Evolutionary conservation across 2,797 vertebrate genomes (phyloP), one percentile per base, ranked within the genome.

Genomic region (Periparus ater): DNA sequence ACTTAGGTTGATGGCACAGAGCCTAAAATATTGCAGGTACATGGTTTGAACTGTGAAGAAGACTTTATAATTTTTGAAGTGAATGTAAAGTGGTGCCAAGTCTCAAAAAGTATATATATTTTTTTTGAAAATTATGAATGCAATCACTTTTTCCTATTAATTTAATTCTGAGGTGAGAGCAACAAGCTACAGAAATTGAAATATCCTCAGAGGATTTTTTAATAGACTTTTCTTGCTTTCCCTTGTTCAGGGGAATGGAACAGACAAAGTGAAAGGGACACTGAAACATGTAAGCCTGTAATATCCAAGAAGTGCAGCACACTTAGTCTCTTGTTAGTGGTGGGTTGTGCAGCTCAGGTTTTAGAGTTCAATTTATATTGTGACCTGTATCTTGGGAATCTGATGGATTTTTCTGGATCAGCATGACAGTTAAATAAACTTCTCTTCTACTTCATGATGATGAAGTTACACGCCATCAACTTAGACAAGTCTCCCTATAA

Each of bases 111-210:
- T 54, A 40, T 36, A 26, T 20, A 47, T 45, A 4, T 2, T 6
- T 27, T 91, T 95, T 92, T 85, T 22, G 51, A 76, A 82, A 87
- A 91, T 77, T 29, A n/a, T 53, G 6, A 90, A 73, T 79, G 63
- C 48, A 73, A 23, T 84, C 48, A 42, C 53, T 73, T 93, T 93
- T 88, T 84, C 70, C 29, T 84, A 7, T 73, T 91, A 76, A 75
- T 85, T 88, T 91, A 51, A 44, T 70, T 75, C 62, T 73, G 82
- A 84, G 30, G 36, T 50, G 27, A 83, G 93, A 85, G 73, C 58
- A 91, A 94, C 55, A 86, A 86, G 63, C 73, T 93, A 34, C n/a
- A 63, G 76, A 93, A 95, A 92, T 84, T 45, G 86, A 94, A 96
- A 78, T 76, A 66, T 63, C 66, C 82, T 94, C 66, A 67, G 57